Evolutionary conservation across 1,140 invertebrate genomes (phyloP), one percentile per base, ranked within the genome.

Genomic region (Drosophila navojoa): DNA sequence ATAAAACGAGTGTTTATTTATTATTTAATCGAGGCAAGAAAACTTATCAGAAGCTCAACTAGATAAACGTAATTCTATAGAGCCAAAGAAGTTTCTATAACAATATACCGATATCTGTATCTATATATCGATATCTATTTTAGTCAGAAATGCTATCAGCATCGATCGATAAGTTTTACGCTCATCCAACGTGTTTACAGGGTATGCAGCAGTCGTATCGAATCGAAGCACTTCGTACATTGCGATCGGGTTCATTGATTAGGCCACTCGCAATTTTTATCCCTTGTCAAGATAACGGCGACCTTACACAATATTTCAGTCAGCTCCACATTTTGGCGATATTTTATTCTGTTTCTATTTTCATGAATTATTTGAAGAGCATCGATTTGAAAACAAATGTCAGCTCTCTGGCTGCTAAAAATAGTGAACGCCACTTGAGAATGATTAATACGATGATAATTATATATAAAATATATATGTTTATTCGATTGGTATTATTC

Each of bases 391-490:
- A 22, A 1, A 22, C n/a, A 71, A 84, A 79, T 84, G 81, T 84
- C 81, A 74, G 13, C 29, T 29, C 22, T 32, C 42, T 35, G 32
- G 29, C 45, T 13, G 9, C 62, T 76, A 86, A 69, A 87, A 78
- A 72, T 85, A 87, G 75, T 58, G 50, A 52, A 64, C 44, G 55
- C 45, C 78, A 87, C 81, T 85, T 80, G 78, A 85, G 63, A 78
- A 85, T 85, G 81, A 87, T 87, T 87, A 78, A 85, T 87, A 81
- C 13, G 64, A 85, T 67, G 68, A 72, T 75, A 60, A 80, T 77
- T 85, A 54, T 40, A 55, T 55, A 57, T 27, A 42, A 10, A 13
- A 55, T 55, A 57, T 27, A 42, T 54, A 35, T 53, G 10, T 9
- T 49, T 29, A 47, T 45, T 1, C 66, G 58, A 69, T 61, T 69